A percentile compares a stretch with the other conserved stretches of the same genome.
These are phyloP conservation scores for Thunnus thynnus DNA, from an alignment of 2,113 vertebrate species.

Conservation along the genomic window DNA sequence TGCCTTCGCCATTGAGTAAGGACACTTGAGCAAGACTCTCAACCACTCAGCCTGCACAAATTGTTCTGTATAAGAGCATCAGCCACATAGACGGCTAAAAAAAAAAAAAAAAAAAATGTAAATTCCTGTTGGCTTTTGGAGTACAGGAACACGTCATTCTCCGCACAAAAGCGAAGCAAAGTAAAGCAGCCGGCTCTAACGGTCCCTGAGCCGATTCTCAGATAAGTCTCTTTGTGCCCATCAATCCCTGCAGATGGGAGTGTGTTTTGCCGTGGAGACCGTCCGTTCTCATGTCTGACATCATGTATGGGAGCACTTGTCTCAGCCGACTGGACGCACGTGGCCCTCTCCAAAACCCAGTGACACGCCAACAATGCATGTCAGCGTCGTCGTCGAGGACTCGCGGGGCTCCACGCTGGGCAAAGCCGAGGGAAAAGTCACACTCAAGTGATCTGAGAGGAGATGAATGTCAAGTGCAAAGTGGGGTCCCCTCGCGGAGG, in stretches of 20 bases:
- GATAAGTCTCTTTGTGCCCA: slow-evolving; percentile 55
- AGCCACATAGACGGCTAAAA: slow-evolving; percentile 2
- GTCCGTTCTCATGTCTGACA: slow-evolving; percentile 50
- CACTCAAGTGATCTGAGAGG: slow-evolving; percentile 75
- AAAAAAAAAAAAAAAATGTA: slow-evolving; percentile 29
- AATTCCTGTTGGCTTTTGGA: slow-evolving; percentile 18
- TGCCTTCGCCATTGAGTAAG: slow-evolving; percentile 31
- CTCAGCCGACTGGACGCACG: slow-evolving; percentile 66
- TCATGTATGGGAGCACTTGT: slow-evolving; percentile 65
- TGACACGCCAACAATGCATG: slow-evolving; percentile 72
- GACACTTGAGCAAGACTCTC: slow-evolving; percentile 34
- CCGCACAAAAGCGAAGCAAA: slow-evolving; percentile 29
- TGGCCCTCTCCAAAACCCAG: slow-evolving; percentile 70
- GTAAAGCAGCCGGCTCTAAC: slow-evolving; percentile 1
- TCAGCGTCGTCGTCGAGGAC: slow-evolving; percentile 39
- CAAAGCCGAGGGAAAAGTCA: slow-evolving; percentile 60
- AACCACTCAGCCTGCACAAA: slow-evolving; percentile 19
- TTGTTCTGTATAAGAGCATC: slow-evolving; percentile 30
- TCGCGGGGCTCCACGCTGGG: slow-evolving; percentile 61
- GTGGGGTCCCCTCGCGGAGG: slow-evolving; percentile 58
- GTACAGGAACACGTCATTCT: slow-evolving; percentile 38
- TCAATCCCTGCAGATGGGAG: slow-evolving; percentile 40
- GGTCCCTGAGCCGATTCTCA: slow-evolving; percentile 38
- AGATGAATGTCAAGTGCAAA: slow-evolving; percentile 71
- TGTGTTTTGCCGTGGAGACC: slow-evolving; percentile 18